Conservation (phyloP, 92 coral and sea anemone species). For the Bergia sp. region DNA sequence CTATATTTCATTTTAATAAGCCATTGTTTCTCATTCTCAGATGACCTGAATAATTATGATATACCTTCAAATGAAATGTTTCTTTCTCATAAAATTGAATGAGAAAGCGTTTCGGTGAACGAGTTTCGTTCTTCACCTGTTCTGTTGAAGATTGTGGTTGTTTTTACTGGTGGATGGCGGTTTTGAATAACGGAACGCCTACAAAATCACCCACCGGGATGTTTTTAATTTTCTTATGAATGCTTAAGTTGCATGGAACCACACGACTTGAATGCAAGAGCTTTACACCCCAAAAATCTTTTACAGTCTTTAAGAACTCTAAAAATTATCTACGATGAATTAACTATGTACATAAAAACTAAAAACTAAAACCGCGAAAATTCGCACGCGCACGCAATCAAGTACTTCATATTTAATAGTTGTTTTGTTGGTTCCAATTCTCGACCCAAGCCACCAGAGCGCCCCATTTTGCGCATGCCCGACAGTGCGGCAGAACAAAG, state of each 20-base stretch:
- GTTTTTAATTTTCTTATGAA: not conserved
- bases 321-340: not conserved
- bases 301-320: not conserved
- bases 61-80: not conserved
- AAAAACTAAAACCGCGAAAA: no score
- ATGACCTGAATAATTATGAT: not conserved
- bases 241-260: not conserved
- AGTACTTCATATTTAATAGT: no score
- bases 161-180: not conserved
- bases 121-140: conserved; percentile 1
- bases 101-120: not conserved
- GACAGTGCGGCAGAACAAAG: not conserved
- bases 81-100: not conserved
- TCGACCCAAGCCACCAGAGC: not conserved
- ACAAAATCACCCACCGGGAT: not conserved
- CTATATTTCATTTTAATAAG: not conserved
- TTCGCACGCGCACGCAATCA: not conserved
- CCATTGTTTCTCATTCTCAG: not conserved
- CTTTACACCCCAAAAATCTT: not conserved
- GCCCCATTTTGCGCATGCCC: not conserved
- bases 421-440: no score
- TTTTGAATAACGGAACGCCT: not conserved
- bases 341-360: not conserved
- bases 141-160: not conserved
- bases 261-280: not conserved